Evolutionary conservation across 2,113 vertebrate genomes (phyloP).

Genomic region (Peromyscus leucopus): DNA sequence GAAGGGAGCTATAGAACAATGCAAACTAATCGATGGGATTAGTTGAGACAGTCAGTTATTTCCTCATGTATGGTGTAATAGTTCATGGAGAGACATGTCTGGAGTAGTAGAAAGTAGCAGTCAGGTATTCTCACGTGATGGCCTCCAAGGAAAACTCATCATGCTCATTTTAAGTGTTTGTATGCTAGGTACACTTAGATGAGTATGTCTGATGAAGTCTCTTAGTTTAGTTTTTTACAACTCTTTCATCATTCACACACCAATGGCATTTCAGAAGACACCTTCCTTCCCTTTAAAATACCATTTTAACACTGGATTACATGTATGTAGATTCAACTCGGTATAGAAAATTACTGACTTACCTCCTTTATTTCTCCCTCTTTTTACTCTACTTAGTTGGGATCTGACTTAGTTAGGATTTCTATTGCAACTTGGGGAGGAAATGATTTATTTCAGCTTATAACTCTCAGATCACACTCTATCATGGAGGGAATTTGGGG

Average conservation of each 20-base stretch:
- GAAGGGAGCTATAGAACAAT: background rate
- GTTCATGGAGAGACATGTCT: background rate
- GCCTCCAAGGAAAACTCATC: background rate
- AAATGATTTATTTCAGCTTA: background rate
- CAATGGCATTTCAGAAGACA: background rate
- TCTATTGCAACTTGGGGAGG: background rate
- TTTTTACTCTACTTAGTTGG: background rate
- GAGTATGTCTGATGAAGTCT: background rate
- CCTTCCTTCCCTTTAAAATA: background rate
- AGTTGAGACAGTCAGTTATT: background rate
- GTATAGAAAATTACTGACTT: background rate
- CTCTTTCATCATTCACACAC: background rate
- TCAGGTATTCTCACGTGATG: background rate
- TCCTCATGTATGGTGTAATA: background rate
- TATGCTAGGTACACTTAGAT: background rate
- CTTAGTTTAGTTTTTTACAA: background rate
- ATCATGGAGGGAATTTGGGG: background rate
- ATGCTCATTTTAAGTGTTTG: background rate
- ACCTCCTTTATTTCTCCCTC: background rate
- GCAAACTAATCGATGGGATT: background rate
- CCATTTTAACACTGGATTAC: background rate
- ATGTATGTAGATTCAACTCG: background rate
- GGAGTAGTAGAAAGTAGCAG: background rate
- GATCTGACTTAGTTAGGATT: background rate
- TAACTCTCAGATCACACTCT: background rate